Conservation (phyloP, 64 coral and sea anemone species). For the Pocillopora verrucosa region DNA sequence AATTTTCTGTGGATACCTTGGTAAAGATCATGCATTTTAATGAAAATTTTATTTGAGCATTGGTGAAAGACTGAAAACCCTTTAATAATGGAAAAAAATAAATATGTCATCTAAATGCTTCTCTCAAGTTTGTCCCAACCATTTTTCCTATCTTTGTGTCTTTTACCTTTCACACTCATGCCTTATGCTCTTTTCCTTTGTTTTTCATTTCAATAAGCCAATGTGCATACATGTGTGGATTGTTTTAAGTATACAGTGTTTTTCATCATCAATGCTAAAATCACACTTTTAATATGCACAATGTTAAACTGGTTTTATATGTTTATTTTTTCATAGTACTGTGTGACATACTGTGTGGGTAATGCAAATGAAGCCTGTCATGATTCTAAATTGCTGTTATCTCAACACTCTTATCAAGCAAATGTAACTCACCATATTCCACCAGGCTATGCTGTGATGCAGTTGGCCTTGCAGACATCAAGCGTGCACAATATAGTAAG, state of each 20-base stretch:
- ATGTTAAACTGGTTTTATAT: background rate
- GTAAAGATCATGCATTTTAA: background rate
- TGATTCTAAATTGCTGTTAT: background rate
- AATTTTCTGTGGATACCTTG: background rate
- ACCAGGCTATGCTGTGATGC: background rate
- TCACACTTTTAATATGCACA: background rate
- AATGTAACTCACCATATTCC: background rate
- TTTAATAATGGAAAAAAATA: background rate
- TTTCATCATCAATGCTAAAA: background rate
- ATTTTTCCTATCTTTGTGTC: too few species aligned
- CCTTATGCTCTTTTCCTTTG: background rate
- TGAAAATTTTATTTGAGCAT: background rate
- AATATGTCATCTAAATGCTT: background rate
- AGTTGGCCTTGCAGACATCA: background rate
- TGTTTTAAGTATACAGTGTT: background rate
- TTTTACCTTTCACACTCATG: too few species aligned
- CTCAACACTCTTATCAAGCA: slow-evolving; percentile 3
- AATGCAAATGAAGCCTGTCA: background rate
- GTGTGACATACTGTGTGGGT: slow-evolving; percentile 17
- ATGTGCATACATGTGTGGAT: background rate
- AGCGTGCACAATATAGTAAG: too few species aligned
- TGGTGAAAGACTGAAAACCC: background rate
- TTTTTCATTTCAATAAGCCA: background rate
- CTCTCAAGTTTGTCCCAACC: too few species aligned
- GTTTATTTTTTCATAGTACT: background rate